Conservation (phyloP, 2,797 vertebrate genomes). For the Hippoglossus hippoglossus region DNA sequence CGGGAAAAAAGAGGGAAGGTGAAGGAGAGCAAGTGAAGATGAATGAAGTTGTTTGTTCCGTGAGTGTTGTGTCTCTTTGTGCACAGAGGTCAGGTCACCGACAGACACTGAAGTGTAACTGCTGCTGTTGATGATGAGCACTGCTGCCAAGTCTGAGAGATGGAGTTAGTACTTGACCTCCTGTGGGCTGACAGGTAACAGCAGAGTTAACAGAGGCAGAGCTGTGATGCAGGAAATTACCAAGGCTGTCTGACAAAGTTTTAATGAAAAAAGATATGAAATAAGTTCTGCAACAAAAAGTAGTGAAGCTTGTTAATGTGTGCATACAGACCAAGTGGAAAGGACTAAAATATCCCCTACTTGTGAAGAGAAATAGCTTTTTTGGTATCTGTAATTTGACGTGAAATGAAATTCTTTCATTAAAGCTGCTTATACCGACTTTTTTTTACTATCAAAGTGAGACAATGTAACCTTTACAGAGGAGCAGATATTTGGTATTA, state of each 20-base stretch:
- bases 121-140: constrained; percentile 51
- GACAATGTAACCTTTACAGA: neutral
- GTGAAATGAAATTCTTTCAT: neutral
- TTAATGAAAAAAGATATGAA: neutral
- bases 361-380: neutral
- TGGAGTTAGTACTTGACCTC: constrained; percentile 56
- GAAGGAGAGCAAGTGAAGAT: constrained; percentile 46
- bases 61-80: constrained; percentile 60
- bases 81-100: constrained; percentile 51
- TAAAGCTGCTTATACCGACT: neutral
- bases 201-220: constrained; percentile 3
- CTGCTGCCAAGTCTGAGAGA: constrained; percentile 51
- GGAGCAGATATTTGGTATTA: no score
- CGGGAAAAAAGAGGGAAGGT: constrained; percentile 11
- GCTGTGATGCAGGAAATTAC: neutral
- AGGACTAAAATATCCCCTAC: neutral
- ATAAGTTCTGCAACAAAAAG: neutral
- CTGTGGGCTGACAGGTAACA: neutral
- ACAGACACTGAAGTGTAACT: constrained; percentile 76
- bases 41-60: constrained; percentile 74
- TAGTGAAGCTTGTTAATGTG: neutral
- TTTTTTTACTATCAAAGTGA: neutral
- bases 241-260: neutral
- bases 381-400: neutral
- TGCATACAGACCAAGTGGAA: neutral